phyloP scores from a whole-genome alignment of 1,140 invertebrate species.

The Zaprionus gabonicus region DNA sequence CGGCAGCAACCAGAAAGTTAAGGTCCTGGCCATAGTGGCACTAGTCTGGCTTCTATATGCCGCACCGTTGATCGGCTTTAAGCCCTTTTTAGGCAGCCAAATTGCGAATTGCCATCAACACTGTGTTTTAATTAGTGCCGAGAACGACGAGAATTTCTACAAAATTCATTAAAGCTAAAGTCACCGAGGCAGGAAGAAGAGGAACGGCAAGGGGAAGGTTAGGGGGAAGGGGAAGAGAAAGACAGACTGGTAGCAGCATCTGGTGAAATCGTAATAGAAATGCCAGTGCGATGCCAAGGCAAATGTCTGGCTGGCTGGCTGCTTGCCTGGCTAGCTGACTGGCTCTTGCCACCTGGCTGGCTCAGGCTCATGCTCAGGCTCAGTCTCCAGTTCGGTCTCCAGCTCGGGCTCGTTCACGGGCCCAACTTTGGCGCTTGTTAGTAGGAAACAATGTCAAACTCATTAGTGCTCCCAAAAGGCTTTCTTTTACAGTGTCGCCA shows the following conservation, averaged over 20 bases:
- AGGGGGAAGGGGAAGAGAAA: neutral
- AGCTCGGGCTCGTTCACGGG: constrained; percentile 14
- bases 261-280: constrained; percentile 75
- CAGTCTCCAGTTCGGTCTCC: neutral
- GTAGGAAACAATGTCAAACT: constrained; percentile 83
- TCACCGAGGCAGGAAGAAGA: neutral
- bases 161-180: constrained; percentile 64
- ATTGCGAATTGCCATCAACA: constrained; percentile 68
- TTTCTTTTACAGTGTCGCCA: constrained; percentile 76
- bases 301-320: constrained; percentile 63
- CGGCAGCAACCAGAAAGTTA: neutral
- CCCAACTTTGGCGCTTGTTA: constrained; percentile 77
- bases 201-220: neutral
- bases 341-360: constrained; percentile 51
- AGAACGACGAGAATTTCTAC: constrained; percentile 50
- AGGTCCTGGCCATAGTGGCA: neutral
- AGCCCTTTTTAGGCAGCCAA: constrained; percentile 41
- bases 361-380: constrained; percentile 34
- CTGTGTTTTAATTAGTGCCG: constrained; percentile 73
- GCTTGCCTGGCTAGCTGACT: constrained; percentile 30
- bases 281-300: constrained; percentile 67
- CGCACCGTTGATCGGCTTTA: constrained; percentile 42
- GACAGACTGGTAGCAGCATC: constrained; percentile 28
- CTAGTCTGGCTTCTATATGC: neutral
- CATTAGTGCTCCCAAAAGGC: constrained; percentile 83